Percentiles rank a stretch among this genome's conserved stretches.
Conservation (phyloP, 2,113 vertebrate genomes). For the Pseudorectes ferrugineus region DNA sequence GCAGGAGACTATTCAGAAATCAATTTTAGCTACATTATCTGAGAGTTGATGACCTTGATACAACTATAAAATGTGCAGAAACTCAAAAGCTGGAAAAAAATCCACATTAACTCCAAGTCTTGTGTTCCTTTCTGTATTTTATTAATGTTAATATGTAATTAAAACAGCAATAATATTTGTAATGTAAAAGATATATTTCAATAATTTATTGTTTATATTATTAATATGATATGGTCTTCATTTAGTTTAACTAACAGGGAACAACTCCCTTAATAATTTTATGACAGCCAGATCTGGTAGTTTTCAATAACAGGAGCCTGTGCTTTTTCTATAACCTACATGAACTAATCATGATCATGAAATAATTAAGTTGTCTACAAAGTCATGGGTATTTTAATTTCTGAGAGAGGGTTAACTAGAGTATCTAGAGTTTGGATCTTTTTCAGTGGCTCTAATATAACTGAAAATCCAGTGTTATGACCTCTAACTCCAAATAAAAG, state of each 20-base stretch:
- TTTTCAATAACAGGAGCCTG: neutral
- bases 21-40: constrained; percentile 5
- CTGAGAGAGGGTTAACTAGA: neutral
- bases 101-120: neutral
- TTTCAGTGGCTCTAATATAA: neutral
- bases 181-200: neutral
- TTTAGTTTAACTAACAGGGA: neutral
- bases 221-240: neutral
- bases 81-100: neutral
- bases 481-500: neutral
- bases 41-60: constrained; percentile 29
- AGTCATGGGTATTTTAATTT: neutral
- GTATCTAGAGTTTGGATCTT: neutral
- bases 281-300: neutral
- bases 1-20: constrained; percentile 21
- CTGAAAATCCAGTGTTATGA: neutral
- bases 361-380: neutral
- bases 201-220: neutral
- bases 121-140: neutral
- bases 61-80: neutral
- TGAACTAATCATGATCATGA: neutral
- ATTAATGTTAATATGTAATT: neutral
- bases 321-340: neutral
- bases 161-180: neutral
- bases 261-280: neutral